A percentile compares a stretch with the other conserved stretches of the same genome.
phyloP scores from a whole-genome alignment of 2,113 vertebrate genomes.

The Scopus umbretta region DNA sequence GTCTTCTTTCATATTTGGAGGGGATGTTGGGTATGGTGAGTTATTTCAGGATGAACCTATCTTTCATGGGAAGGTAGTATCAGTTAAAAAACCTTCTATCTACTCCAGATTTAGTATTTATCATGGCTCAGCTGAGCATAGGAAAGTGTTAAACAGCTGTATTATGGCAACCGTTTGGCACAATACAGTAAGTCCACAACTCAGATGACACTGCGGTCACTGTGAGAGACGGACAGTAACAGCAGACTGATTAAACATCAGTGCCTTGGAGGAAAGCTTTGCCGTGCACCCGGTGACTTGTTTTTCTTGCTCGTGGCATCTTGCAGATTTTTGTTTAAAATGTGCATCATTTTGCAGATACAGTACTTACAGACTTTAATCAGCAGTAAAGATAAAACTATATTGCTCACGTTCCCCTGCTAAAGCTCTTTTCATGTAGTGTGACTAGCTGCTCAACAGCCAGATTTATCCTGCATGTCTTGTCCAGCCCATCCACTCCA shows the following conservation, averaged over 20 bases:
- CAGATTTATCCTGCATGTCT: not conserved
- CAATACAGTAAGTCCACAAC: not conserved
- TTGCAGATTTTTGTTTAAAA: slow-evolving; percentile 5
- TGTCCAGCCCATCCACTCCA: not conserved
- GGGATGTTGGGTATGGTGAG: not conserved
- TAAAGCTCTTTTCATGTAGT: not conserved
- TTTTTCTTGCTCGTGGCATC: not conserved
- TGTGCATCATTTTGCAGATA: slow-evolving; percentile 11
- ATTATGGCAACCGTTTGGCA: not conserved
- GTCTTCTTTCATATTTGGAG: not conserved
- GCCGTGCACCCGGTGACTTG: not conserved
- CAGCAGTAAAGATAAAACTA: not conserved
- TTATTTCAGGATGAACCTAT: not conserved
- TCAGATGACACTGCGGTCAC: not conserved
- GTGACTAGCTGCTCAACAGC: not conserved
- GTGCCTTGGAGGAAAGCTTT: not conserved
- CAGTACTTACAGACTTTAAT: not conserved
- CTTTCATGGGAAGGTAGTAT: not conserved
- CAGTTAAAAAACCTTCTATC: not conserved
- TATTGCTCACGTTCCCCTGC: not conserved
- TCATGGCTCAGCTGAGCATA: not conserved
- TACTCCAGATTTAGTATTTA: not conserved
- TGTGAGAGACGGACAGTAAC: not conserved
- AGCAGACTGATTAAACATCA: not conserved
- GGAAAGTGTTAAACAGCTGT: not conserved